Evolutionary conservation across 2,797 vertebrate genomes (phyloP).

Genomic region (Hephaestus fuliginosus): DNA sequence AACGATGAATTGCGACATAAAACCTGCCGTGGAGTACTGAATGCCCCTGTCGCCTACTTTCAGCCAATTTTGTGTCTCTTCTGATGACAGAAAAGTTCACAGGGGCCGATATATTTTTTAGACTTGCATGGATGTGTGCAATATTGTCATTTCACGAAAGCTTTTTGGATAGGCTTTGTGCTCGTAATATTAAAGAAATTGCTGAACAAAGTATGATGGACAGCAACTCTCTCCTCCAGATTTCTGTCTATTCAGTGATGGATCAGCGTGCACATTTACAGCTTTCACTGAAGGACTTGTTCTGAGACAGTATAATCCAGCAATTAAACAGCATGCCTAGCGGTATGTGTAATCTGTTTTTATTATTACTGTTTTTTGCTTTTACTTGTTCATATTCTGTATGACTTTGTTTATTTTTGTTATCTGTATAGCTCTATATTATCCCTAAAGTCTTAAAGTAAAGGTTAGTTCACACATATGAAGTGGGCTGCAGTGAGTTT

Average conservation of each 20-base stretch:
- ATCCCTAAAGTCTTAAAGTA: background rate
- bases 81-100: constrained; percentile 28
- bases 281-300: background rate
- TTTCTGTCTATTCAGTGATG: too few relatives aligned
- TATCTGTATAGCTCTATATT: background rate
- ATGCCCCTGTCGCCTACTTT: background rate
- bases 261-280: background rate
- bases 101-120: constrained; percentile 1
- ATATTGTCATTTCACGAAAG: background rate
- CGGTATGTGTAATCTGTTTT: background rate
- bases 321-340: background rate
- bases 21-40: background rate
- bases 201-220: background rate
- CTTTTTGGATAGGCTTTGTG: too few relatives aligned
- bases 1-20: background rate
- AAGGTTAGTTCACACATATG: background rate
- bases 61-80: constrained; percentile 18
- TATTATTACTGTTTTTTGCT: background rate
- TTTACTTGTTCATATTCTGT: background rate
- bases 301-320: background rate
- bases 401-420: background rate
- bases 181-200: background rate
- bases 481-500: background rate
- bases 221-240: background rate
- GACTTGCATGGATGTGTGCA: constrained; percentile 15